Conservation (phyloP, 2,888 invertebrate genomes). For the Agrypnus murinus region DNA sequence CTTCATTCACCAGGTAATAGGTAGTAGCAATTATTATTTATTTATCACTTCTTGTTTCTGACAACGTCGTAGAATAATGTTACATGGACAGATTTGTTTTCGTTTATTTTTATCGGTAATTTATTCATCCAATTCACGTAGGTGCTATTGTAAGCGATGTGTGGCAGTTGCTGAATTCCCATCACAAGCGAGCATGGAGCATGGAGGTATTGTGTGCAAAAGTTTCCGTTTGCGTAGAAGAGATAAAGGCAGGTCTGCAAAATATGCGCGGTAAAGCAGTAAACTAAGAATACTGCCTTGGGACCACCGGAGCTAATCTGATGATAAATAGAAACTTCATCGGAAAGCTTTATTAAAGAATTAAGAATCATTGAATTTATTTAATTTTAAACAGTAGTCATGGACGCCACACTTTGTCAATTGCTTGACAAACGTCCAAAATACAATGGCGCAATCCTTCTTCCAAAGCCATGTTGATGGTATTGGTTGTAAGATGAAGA, state of each 20-base stretch:
- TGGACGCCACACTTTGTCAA: no score
- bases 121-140: slow-evolving; percentile 41
- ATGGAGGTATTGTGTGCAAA: slow-evolving; percentile 14
- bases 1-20: no score
- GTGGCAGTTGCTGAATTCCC: background rate
- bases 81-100: slow-evolving; percentile 47
- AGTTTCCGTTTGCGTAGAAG: background rate
- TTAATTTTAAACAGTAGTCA: no score
- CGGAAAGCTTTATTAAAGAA: no score
- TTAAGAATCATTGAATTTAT: no score
- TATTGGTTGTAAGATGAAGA: no score
- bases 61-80: slow-evolving; percentile 47
- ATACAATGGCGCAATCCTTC: no score
- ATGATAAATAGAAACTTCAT: no score
- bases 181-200: background rate
- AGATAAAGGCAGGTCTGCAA: background rate
- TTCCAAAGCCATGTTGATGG: no score
- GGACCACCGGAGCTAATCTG: no score
- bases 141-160: slow-evolving; percentile 1
- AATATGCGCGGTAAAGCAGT: background rate
- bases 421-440: no score
- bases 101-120: slow-evolving; percentile 50
- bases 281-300: background rate
- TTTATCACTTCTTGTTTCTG: slow-evolving; percentile 27
- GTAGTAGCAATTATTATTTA: no score